Evolutionary conservation across 1,140 invertebrate species (phyloP).

Genomic region (Babylonia areolata): DNA sequence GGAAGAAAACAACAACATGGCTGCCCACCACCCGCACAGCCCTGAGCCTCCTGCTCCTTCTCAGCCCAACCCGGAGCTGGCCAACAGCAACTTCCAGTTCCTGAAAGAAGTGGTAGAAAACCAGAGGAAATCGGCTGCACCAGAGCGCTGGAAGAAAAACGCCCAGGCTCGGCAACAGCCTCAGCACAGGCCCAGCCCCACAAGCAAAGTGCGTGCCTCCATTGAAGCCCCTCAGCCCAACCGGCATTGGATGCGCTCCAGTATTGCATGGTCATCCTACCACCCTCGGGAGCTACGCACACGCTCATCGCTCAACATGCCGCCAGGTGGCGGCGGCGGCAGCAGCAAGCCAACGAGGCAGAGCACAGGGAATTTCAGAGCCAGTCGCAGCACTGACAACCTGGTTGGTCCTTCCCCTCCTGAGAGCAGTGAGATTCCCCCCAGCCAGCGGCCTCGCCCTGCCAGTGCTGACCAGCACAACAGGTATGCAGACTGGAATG

Average conservation of each 20-base stretch:
- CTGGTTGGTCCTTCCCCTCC: constrained; percentile 6
- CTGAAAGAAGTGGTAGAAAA: background rate
- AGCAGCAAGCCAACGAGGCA: background rate
- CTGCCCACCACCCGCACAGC: background rate
- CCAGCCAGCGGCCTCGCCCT: constrained; percentile 43
- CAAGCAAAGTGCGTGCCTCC: constrained; percentile 51
- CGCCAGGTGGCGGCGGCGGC: too few species aligned
- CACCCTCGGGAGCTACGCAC: constrained; percentile 57
- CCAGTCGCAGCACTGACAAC: constrained; percentile 41
- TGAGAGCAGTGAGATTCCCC: background rate
- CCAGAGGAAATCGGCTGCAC: background rate
- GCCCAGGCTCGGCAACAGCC: background rate
- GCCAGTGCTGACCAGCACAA: constrained; percentile 51
- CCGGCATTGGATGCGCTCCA: constrained; percentile 63
- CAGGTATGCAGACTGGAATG: constrained; percentile 40
- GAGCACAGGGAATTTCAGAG: constrained; percentile 18
- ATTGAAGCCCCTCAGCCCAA: constrained; percentile 51
- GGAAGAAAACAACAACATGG: background rate
- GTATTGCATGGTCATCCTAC: constrained; percentile 63
- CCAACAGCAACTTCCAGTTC: constrained; percentile 1
- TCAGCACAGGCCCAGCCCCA: constrained; percentile 16
- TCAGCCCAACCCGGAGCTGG: background rate
- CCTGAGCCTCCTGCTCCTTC: background rate
- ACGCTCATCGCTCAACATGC: constrained; percentile 38
- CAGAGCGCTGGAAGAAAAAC: background rate